Base-by-base conservation (phyloP, 2,113 vertebrate species). In the Danio rerio region DNA sequence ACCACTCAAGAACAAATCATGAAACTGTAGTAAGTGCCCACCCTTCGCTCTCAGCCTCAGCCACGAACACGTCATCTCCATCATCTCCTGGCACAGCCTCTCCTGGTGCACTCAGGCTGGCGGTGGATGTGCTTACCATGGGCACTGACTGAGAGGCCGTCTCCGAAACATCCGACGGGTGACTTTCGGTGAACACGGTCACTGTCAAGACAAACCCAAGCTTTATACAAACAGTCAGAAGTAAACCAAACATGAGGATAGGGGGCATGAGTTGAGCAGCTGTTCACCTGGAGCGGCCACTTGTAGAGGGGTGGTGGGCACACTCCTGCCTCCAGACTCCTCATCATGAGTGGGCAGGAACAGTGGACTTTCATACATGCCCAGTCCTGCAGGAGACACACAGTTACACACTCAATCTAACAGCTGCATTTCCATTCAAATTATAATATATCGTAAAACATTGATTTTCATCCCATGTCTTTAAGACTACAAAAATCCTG, bases 311-410 rank as follows among this genome's bases (percentile, higher is more conserved):
- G 98, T 99, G 15, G 98, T 99, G 63, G 98, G 98, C 71, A 99
- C 97, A 0, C 97, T 99, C 9, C 98, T 94, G 55, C 97, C 98
- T 76, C 98, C 98, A 0, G 97, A 97, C 16, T 99, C 98, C 80
- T 99, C 98, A 89, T 99, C 98, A 0, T 99, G 96, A 84, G 94
- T 88, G 53, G 97, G 95, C 82, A 99, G 94, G 88, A 98, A 99
- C 0, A 99, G 94, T 9, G 98, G 97, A 8, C 96, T 97, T 91
- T 99, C 98, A 21, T 99, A 99, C 96, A 99, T 98, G 50, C 97
- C 98, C 87, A 99, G 91, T 83, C 98, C 97, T 98, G 20, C 81
- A 15, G 80, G 40, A 81, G n/a, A 47, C 70, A 81, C 3, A 70
- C 21, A 78, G 11, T 9, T 4, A 3, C 10, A 13, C 6, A 63